A percentile compares a stretch with the other conserved stretches of the same genome.
These are phyloP conservation scores for Homalodisca vitripennis DNA, from an alignment of 1,140 invertebrate species.

Conservation along the genomic window DNA sequence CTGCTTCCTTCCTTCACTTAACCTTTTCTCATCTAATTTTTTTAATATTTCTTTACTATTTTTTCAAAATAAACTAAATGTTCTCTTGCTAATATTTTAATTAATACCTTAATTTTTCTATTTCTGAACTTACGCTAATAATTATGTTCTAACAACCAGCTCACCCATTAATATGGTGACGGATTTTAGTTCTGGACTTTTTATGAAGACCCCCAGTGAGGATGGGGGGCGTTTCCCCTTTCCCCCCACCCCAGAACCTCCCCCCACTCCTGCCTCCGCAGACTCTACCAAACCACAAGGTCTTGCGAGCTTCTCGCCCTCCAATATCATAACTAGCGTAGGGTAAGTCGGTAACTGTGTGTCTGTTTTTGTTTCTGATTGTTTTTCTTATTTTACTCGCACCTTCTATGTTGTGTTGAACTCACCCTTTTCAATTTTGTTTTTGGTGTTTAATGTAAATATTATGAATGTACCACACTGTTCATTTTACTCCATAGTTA, in stretches of 20 bases:
- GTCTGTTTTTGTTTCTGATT: conserved; percentile 6
- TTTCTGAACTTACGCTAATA: conserved; percentile 16
- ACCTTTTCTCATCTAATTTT: neutral
- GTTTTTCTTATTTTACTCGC: conserved; percentile 5
- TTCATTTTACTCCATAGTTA: too few species aligned
- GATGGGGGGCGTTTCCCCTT: conserved; percentile 61
- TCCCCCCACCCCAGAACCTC: conserved; percentile 45
- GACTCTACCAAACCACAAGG: conserved; percentile 34
- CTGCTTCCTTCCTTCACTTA: neutral
- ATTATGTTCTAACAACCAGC: conserved; percentile 51
- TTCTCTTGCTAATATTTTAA: conserved; percentile 28
- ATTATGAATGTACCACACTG: too few species aligned
- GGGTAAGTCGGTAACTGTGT: conserved; percentile 39
- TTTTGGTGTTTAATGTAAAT: too few species aligned
- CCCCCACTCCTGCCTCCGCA: conserved; percentile 37
- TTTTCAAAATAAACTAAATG: neutral
- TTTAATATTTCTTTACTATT: neutral
- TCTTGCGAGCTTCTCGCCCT: conserved; percentile 41
- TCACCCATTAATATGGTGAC: conserved; percentile 86
- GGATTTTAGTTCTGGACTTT: conserved; percentile 77
- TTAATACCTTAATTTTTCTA: conserved; percentile 31
- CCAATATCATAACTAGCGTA: conserved; percentile 43
- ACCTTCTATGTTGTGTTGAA: neutral
- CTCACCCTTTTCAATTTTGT: neutral
- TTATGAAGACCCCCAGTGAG: conserved; percentile 83